A percentile compares a stretch with the other conserved stretches of the same genome.
Conservation (phyloP, 2,888 invertebrate species). For the Phaedon cochleariae region DNA sequence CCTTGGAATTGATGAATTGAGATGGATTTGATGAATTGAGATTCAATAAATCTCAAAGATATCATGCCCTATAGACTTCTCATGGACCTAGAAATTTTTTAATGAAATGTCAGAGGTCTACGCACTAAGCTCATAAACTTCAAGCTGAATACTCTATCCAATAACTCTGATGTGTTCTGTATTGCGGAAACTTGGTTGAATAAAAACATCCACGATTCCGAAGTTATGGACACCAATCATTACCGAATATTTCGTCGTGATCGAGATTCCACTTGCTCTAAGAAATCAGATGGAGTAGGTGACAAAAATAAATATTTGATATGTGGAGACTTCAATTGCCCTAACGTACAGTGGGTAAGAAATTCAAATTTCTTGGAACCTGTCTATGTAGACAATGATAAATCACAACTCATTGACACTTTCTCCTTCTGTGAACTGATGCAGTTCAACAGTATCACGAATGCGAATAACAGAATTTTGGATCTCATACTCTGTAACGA, state of each 20-base stretch:
- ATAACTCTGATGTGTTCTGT: neutral
- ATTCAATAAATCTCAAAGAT: no score
- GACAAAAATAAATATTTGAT: neutral
- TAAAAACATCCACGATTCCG: neutral
- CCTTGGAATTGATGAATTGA: no score
- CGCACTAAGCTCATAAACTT: neutral
- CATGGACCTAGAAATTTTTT: no score
- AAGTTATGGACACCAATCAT: neutral
- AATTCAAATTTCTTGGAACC: neutral
- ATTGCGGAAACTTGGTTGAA: neutral
- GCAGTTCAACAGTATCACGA: neutral
- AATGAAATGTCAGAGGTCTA: neutral
- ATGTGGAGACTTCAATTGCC: slow-evolving; percentile 1
- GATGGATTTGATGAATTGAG: no score
- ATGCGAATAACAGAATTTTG: neutral
- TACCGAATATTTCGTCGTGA: neutral
- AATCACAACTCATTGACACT: neutral
- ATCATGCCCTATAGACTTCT: no score
- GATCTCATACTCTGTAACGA: slow-evolving; percentile 5
- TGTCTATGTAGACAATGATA: neutral
- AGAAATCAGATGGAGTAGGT: neutral
- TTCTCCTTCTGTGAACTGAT: neutral
- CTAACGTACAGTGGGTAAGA: neutral
- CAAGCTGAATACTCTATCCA: neutral
- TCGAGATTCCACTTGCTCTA: neutral